These are phyloP conservation scores for Trichosurus vulpecula DNA, from an alignment of 2,797 vertebrate genomes.

Conservation along the genomic window DNA sequence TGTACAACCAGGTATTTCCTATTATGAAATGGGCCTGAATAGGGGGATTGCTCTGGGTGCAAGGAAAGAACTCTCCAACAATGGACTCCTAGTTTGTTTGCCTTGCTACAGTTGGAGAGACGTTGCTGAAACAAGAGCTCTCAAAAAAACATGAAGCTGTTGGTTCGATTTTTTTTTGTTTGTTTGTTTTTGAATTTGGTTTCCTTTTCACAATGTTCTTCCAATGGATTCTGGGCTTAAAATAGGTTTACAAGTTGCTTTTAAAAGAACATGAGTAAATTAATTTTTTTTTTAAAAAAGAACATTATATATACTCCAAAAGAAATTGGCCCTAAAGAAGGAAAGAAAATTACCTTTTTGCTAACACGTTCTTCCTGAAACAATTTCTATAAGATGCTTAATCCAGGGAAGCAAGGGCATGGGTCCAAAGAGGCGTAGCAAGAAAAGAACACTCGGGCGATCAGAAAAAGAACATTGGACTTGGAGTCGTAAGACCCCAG, in stretches of 20 bases:
- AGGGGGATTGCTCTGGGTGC: constrained; percentile 46
- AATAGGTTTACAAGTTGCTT: not conserved
- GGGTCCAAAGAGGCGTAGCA: not conserved
- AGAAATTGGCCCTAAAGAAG: constrained; percentile 16
- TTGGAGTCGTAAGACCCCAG: not conserved
- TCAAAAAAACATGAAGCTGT: not conserved
- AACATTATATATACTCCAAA: not conserved
- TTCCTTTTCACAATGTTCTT: constrained; percentile 26
- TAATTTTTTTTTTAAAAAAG: not conserved
- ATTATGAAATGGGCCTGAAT: constrained; percentile 75
- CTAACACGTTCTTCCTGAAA: constrained; percentile 25
- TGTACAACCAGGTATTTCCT: constrained; percentile 84
- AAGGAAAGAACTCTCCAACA: constrained; percentile 34
- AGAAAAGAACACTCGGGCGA: not conserved
- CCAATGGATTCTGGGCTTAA: constrained; percentile 5
- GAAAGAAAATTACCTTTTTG: not conserved
- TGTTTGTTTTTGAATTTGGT: not conserved
- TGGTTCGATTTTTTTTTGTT: not conserved
- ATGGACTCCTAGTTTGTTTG: constrained; percentile 36
- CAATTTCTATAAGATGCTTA: not conserved
- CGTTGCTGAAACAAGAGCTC: not conserved
- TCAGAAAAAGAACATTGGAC: not conserved
- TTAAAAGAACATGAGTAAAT: not conserved
- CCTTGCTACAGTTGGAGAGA: constrained; percentile 13
- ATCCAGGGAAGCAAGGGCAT: not conserved